phyloP scores from a whole-genome alignment of 2,888 invertebrate genomes.

The Noctua pronuba region DNA sequence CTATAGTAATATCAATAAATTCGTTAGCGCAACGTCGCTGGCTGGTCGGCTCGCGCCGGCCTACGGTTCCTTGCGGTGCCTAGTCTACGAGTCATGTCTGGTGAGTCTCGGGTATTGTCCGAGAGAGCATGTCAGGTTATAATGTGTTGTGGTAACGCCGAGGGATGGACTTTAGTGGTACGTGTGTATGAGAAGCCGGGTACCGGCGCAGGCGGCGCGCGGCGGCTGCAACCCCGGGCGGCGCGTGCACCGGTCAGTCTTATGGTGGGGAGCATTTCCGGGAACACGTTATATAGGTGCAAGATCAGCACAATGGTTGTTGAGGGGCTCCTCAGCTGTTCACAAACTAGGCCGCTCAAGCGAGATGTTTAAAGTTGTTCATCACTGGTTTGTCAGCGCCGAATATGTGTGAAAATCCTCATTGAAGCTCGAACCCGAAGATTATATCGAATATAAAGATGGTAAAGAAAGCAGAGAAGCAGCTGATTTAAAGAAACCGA shows the following conservation, averaged over 20 bases:
- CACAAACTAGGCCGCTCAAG: not conserved
- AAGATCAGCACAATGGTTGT: conserved; percentile 22
- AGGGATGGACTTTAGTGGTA: conserved; percentile 12
- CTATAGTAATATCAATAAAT: conserved; percentile 68
- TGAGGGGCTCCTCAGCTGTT: not conserved
- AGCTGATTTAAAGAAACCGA: conserved; percentile 9
- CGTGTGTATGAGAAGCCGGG: conserved; percentile 7
- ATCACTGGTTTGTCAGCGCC: conserved; percentile 11
- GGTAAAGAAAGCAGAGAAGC: not conserved
- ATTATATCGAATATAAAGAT: not conserved
- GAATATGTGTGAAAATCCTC: not conserved
- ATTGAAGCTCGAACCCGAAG: not conserved
- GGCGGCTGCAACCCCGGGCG: not conserved
- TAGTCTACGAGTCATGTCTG: conserved; percentile 12
- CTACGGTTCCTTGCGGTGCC: conserved; percentile 15
- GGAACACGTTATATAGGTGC: conserved; percentile 1
- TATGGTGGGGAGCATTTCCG: conserved; percentile 51
- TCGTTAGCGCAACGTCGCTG: conserved; percentile 53
- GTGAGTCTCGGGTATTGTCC: conserved; percentile 8
- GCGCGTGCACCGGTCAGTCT: conserved; percentile 51
- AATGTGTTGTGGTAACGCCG: conserved; percentile 12
- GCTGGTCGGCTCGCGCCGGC: conserved; percentile 6
- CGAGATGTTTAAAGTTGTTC: not conserved
- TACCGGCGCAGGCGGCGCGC: not conserved
- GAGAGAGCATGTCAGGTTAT: conserved; percentile 17